These are phyloP conservation scores for Pasiphila rectangulata DNA, from an alignment of 2,888 invertebrate species.

Conservation along the genomic window DNA sequence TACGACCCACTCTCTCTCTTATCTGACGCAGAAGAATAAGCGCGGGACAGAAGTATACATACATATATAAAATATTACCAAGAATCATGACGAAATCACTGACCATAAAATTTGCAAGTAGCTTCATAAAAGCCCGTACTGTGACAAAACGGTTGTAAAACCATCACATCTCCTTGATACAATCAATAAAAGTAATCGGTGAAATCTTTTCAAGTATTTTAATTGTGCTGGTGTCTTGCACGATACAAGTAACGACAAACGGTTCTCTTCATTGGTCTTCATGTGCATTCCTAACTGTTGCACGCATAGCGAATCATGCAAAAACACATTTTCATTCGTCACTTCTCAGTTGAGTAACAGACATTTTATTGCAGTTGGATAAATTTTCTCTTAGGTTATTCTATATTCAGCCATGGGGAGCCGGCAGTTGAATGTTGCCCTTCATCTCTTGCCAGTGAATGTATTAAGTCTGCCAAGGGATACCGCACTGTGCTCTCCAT, in stretches of 20 bases:
- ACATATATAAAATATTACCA: too few species aligned
- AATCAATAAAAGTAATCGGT: slow-evolving; percentile 22
- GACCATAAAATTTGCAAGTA: not conserved
- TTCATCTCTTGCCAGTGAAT: too few species aligned
- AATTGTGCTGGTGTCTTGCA: slow-evolving; percentile 33
- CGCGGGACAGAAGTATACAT: too few species aligned
- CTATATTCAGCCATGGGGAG: too few species aligned
- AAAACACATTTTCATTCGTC: slow-evolving; percentile 16
- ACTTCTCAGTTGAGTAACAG: not conserved
- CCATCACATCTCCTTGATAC: slow-evolving; percentile 7
- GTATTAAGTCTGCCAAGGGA: too few species aligned
- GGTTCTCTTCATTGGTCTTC: slow-evolving; percentile 23
- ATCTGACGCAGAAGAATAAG: too few species aligned
- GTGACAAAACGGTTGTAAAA: slow-evolving; percentile 14
- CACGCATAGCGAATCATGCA: slow-evolving; percentile 35
- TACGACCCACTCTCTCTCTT: too few species aligned
- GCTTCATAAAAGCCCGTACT: slow-evolving; percentile 7
- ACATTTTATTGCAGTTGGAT: not conserved
- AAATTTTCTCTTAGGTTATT: not conserved
- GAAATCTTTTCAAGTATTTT: slow-evolving; percentile 32
- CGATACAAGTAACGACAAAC: slow-evolving; percentile 19
- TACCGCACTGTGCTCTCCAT: too few species aligned
- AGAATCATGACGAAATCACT: not conserved
- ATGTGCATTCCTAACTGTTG: slow-evolving; percentile 33
- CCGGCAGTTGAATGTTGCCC: too few species aligned